These are phyloP conservation scores for Phylloscopus trochilus DNA, from an alignment of 2,113 vertebrate genomes.

Conservation along the genomic window DNA sequence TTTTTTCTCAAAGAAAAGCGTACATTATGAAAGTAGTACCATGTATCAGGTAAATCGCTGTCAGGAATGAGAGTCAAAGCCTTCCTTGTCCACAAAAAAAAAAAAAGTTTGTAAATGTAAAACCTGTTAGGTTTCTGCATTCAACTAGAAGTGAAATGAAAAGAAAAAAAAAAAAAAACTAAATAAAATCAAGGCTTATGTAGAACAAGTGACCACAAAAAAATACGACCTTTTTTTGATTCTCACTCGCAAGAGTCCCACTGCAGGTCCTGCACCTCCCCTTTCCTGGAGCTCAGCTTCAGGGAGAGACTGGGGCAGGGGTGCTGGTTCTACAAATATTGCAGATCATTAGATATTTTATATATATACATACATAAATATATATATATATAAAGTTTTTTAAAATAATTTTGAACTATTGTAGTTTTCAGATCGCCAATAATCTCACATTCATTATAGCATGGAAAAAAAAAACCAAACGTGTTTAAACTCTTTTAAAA, in stretches of 20 bases:
- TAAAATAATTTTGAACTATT: conserved; percentile 62
- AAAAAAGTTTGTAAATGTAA: conserved; percentile 47
- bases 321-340: conserved; percentile 21
- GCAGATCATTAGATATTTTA: conserved; percentile 64
- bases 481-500: conserved; percentile 52
- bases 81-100: conserved; percentile 64
- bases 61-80: conserved; percentile 73
- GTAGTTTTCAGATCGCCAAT: conserved; percentile 57
- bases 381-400: conserved; percentile 37
- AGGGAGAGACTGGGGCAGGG: neutral
- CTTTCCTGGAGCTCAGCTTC: neutral
- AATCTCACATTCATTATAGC: conserved; percentile 53
- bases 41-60: conserved; percentile 73
- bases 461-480: neutral
- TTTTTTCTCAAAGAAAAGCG: conserved; percentile 74
- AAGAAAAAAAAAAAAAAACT: neutral
- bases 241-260: conserved; percentile 36
- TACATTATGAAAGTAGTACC: conserved; percentile 77
- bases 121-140: conserved; percentile 53
- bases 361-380: conserved; percentile 47
- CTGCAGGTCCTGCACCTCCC: neutral
- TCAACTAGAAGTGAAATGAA: conserved; percentile 40
- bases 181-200: conserved; percentile 64
- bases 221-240: neutral
- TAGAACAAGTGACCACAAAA: conserved; percentile 13